phyloP scores from a whole-genome alignment of 2,888 invertebrate species.

The Andrena fulva region DNA sequence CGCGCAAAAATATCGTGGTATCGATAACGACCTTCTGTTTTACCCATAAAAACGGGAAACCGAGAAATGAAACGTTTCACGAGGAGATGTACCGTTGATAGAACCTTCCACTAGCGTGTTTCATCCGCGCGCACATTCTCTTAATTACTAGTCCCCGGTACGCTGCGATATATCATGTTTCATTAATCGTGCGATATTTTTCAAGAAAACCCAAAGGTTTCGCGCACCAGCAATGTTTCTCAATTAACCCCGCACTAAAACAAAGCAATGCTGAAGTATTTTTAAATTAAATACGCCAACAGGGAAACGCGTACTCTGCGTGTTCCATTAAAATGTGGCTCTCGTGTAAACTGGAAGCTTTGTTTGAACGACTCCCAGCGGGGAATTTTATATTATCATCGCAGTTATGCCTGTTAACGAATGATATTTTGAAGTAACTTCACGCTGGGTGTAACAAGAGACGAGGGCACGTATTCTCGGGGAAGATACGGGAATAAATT shows the following conservation, averaged over 20 bases:
- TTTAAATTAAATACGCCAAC: slow-evolving; percentile 2
- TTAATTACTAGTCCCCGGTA: too few relatives aligned
- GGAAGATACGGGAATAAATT: not conserved
- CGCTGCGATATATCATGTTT: too few relatives aligned
- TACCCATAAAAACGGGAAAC: too few relatives aligned
- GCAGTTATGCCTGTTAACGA: not conserved
- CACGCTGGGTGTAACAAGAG: not conserved
- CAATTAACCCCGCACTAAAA: not conserved
- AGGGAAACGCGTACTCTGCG: not conserved
- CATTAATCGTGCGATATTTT: too few relatives aligned
- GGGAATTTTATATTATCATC: slow-evolving; percentile 14
- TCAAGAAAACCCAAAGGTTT: not conserved
- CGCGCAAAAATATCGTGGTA: not conserved
- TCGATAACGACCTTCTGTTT: too few relatives aligned
- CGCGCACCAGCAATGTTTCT: not conserved
- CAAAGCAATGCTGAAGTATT: not conserved
- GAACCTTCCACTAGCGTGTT: too few relatives aligned
- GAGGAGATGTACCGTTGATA: too few relatives aligned
- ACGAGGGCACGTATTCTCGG: not conserved
- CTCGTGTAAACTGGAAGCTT: not conserved
- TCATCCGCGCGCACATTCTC: too few relatives aligned
- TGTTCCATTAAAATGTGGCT: slow-evolving; percentile 3
- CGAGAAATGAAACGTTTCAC: too few relatives aligned
- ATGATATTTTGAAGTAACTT: not conserved
- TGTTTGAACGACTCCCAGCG: slow-evolving; percentile 4